These are phyloP conservation scores for Eptesicus fuscus DNA, from an alignment of 2,113 vertebrate species.

Conservation along the genomic window DNA sequence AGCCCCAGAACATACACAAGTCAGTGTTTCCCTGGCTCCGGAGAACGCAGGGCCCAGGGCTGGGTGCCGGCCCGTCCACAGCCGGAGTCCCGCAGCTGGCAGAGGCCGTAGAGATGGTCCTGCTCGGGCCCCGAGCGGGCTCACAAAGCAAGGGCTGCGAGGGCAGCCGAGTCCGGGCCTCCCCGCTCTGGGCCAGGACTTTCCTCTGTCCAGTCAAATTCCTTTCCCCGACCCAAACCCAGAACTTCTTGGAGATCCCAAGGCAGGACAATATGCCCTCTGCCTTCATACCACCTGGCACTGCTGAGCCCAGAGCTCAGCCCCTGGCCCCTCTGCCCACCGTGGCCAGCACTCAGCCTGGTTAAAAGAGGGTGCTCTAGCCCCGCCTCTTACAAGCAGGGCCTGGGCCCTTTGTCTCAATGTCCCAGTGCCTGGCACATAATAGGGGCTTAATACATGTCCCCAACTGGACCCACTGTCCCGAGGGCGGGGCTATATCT, in stretches of 20 bases:
- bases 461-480: not conserved
- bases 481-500: not conserved
- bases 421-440: not conserved
- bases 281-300: not conserved
- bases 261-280: not conserved
- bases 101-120: not conserved
- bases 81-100: not conserved
- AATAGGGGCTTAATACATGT: not conserved
- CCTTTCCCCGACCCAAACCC: not conserved
- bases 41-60: not conserved
- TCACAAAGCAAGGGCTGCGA: not conserved
- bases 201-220: not conserved
- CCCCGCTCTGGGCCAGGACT: not conserved
- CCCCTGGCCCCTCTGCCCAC: not conserved
- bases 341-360: not conserved
- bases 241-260: not conserved
- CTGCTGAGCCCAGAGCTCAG: not conserved
- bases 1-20: not conserved
- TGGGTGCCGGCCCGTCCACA: not conserved
- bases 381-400: not conserved
- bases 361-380: not conserved
- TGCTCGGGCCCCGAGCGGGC: accelerated
- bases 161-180: not conserved
- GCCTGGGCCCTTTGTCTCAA: not conserved
- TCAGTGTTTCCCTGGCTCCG: not conserved